Evolutionary conservation across 2,888 invertebrate genomes (phyloP), one percentile per base, ranked within the genome.

Genomic region (Mimachlamys varia): DNA sequence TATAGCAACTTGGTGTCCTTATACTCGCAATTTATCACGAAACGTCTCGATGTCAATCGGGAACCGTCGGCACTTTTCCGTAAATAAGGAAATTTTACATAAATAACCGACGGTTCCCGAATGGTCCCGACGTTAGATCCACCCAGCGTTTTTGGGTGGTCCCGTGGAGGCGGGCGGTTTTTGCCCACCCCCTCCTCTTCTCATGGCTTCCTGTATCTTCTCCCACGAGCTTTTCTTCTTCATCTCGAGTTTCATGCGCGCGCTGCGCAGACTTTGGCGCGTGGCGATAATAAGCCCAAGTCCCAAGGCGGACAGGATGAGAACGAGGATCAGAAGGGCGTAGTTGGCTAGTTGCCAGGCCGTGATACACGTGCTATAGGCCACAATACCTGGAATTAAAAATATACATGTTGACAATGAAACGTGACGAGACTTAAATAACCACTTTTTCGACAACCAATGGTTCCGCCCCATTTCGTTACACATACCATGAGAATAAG

Each of bases 141-240:
- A 76, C 33, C 76, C 76, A 33, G 76, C 76, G 76, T 76, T 76
- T 76, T 76, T 76, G 5, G 76, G 76, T 12, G 76, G 76, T 37
- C 89, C 89, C 7, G 89, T 89, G 7, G 89, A 89, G 4, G 89
- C 87, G 5, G 89, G 89, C 22, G 89, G 89, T 38, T 88, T 49
- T 37, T 88, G 27, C n/a, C 88, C 88, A 4, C 87, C 89, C 1
- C 87, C 89, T 22, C 89, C 89, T 55, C 88, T 87, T n/a, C 88
- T 88, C 37, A 89, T 33, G 5, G 89, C 87, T 38, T 89, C 89
- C 55, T 89, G 53, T 0, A 89, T 88, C 87, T 89, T 89, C 0
- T 33, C 33, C 89, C 89, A 89, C 12, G 89, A 87, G 12, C 88
- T 89, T 33, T 89, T 89, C 49, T 89, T 89, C 87, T 89, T 89